phyloP scores from a whole-genome alignment of 2,888 invertebrate genomes.

The Nineta flava region DNA sequence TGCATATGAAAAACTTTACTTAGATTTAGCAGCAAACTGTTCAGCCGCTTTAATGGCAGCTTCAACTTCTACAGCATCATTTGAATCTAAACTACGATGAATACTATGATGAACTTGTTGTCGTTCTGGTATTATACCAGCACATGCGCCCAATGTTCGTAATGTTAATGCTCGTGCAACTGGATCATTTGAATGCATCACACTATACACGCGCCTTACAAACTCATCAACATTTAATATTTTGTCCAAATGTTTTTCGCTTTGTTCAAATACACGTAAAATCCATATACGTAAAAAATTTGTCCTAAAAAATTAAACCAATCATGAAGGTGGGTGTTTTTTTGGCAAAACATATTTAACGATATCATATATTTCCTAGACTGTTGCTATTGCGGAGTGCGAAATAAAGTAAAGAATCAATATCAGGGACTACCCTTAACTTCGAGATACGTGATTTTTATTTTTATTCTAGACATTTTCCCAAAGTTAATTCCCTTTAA shows the following conservation, averaged over 20 bases:
- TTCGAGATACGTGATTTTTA: too few species aligned
- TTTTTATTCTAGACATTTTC: too few species aligned
- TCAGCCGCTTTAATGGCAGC: constrained; percentile 92
- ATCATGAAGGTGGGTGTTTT: not conserved
- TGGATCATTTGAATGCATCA: constrained; percentile 94
- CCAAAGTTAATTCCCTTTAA: too few species aligned
- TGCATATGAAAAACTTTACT: constrained; percentile 34
- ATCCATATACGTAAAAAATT: constrained; percentile 90
- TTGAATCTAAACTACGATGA: constrained; percentile 77
- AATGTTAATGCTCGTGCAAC: constrained; percentile 84
- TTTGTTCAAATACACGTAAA: constrained; percentile 83
- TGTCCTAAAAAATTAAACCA: constrained; percentile 43
- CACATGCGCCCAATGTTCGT: constrained; percentile 79
- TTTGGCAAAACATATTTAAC: not conserved
- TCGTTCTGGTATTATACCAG: constrained; percentile 82
- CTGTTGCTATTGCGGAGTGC: too few species aligned
- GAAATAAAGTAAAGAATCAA: too few species aligned
- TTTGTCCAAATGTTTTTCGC: constrained; percentile 89
- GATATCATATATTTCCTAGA: not conserved
- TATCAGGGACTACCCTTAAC: too few species aligned
- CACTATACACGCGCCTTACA: constrained; percentile 77
- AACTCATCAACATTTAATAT: constrained; percentile 92
- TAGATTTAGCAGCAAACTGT: constrained; percentile 88
- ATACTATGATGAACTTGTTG: constrained; percentile 94
- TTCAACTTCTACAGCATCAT: constrained; percentile 89